Evolutionary conservation across 2,113 vertebrate species (phyloP).

Genomic region (Peromyscus leucopus): DNA sequence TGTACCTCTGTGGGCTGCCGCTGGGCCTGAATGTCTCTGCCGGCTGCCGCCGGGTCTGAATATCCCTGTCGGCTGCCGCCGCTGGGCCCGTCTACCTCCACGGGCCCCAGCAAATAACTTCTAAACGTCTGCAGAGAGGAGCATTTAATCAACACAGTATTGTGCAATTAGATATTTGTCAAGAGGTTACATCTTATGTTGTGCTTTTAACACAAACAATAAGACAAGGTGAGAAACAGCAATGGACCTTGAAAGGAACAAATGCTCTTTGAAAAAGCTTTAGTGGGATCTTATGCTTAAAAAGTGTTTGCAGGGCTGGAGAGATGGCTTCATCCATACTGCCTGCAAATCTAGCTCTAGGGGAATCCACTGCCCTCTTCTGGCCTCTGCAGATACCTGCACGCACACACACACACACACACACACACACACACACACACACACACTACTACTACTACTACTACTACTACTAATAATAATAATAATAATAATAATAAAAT

Average conservation of each 20-base stretch:
- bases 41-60: no score
- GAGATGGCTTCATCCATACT: background rate
- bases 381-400: background rate
- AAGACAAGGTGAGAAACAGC: background rate
- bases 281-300: background rate
- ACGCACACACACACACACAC: background rate
- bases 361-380: background rate
- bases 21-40: no score
- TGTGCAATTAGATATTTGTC: background rate
- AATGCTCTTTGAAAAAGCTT: constrained; percentile 29
- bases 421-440: background rate
- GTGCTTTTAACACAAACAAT: background rate
- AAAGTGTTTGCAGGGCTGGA: background rate
- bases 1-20: no score
- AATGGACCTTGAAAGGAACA: background rate
- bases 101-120: background rate
- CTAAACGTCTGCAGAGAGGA: background rate
- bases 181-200: background rate
- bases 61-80: no score
- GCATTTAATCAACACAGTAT: background rate
- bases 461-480: background rate
- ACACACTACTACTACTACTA: background rate
- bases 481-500: background rate
- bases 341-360: background rate
- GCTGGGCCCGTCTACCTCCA: no score